A percentile compares a stretch with the other conserved stretches of the same genome.
Evolutionary conservation across 2,113 vertebrate species (phyloP).

Genomic region (Sander lucioperca): DNA sequence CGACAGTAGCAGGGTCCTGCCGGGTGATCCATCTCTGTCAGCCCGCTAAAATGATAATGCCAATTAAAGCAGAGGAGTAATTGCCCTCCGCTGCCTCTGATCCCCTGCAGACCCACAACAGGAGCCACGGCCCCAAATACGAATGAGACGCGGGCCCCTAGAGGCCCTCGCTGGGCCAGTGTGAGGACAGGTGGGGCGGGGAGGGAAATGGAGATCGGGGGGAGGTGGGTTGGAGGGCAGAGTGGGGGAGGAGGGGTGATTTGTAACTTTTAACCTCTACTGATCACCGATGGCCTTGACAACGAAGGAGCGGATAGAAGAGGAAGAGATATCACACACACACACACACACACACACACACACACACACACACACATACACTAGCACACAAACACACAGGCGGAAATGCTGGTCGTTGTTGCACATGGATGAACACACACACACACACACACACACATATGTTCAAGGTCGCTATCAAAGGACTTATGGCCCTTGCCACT

Average conservation of each 20-base stretch:
- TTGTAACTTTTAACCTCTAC: constrained; percentile 89
- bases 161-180: constrained; percentile 55
- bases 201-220: not conserved
- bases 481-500: constrained; percentile 73
- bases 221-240: constrained; percentile 49
- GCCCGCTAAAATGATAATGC: constrained; percentile 93
- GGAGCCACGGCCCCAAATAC: constrained; percentile 84
- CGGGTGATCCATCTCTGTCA: constrained; percentile 94
- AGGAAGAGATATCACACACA: constrained; percentile 63
- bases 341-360: constrained; percentile 26
- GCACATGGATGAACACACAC: constrained; percentile 67
- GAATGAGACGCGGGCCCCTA: constrained; percentile 81
- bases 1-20: constrained; percentile 73
- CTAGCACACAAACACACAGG: constrained; percentile 34
- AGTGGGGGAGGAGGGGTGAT: constrained; percentile 75
- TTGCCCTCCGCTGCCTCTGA: constrained; percentile 85
- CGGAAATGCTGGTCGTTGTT: constrained; percentile 47
- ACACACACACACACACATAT: constrained; percentile 55
- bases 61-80: constrained; percentile 95
- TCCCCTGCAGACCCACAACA: constrained; percentile 86
- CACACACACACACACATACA: constrained; percentile 6
- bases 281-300: constrained; percentile 85
- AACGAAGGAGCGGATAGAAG: constrained; percentile 54
- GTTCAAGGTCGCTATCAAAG: constrained; percentile 78
- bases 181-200: constrained; percentile 63